Evolutionary conservation across 2,797 vertebrate genomes (phyloP), one percentile per base, ranked within the genome.

Genomic region (Setipinna tenuifilis): DNA sequence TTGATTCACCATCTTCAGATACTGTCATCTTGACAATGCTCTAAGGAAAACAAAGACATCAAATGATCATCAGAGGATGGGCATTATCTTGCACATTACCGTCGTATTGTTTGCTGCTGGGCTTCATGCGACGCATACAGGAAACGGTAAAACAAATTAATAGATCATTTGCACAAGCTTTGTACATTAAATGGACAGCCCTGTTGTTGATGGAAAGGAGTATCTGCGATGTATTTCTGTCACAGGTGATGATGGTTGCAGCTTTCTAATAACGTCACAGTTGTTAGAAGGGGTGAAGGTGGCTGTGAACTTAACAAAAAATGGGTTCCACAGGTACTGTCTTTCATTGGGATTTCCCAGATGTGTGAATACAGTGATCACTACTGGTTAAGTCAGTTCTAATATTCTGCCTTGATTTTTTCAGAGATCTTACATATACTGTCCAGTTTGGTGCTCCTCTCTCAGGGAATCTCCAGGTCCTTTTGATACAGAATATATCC

Each of bases 241-340:
- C 83, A 71, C 85, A 98, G 96, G 86, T 82, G 92, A 90, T 11
- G 86, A 90, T 59, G 83, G 90, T 0, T 94, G 93, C 89, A 96
- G 90, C 88, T 92, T 86, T 81, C 6, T 78, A 19, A 21, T 19
- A 41, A 90, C 93, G 19, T 88, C 84, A 57, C 84, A 88, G 54
- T 86, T 90, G 85, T 81, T 94, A 81, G 85, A 92, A 28, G 92
- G 93, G 9, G 85, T 95, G 62, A 81, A 59, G 28, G 89, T 98
- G 89, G 95, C 89, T 0, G 91, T 97, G 91, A 93, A 96, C 85
- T 90, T 98, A 31, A 89, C 89, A 84, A 97, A 98, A 86, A 94
- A 94, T 17, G 98, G 98, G 11, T 98, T 99, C 88, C 98, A 99
- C 90, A 97, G 97, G 98, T 99, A 71, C 5, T 31, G 25, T 2